A percentile compares a stretch with the other conserved stretches of the same genome.
Conservation (phyloP, 2,888 invertebrate genomes). For the Spisula solida region DNA sequence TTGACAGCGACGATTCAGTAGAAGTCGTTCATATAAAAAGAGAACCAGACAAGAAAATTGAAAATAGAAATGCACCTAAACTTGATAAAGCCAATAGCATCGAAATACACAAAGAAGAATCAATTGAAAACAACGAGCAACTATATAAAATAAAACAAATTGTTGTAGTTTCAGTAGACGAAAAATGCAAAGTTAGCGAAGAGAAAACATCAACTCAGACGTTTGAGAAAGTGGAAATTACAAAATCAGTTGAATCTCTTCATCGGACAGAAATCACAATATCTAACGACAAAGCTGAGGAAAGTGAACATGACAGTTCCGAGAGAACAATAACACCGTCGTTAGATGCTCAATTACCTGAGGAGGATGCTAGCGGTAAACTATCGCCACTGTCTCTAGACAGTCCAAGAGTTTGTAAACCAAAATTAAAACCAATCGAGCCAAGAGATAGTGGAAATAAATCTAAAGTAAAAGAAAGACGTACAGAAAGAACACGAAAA, state of each 20-base stretch:
- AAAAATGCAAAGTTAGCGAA: slow-evolving; percentile 19
- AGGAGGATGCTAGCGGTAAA: background rate
- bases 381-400: background rate
- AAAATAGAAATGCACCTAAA: slow-evolving; percentile 34
- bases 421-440: slow-evolving; percentile 23
- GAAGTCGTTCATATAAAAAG: slow-evolving; percentile 22
- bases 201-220: background rate
- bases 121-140: slow-evolving; percentile 59
- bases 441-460: background rate
- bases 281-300: slow-evolving; percentile 37
- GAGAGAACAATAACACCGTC: slow-evolving; percentile 53
- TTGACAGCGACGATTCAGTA: slow-evolving; percentile 5
- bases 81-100: slow-evolving; percentile 51
- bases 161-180: slow-evolving; percentile 66
- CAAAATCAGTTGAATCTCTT: slow-evolving; percentile 39
- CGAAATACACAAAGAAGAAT: slow-evolving; percentile 64
- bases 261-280: slow-evolving; percentile 34
- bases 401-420: background rate
- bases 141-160: slow-evolving; percentile 67
- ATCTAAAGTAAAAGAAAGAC: background rate
- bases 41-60: slow-evolving; percentile 29
- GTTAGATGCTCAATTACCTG: slow-evolving; percentile 39
- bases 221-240: background rate
- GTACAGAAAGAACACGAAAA: background rate
- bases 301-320: slow-evolving; percentile 41